These are phyloP conservation scores for Apteryx mantelli DNA, from an alignment of 2,113 vertebrate genomes.

Conservation along the genomic window DNA sequence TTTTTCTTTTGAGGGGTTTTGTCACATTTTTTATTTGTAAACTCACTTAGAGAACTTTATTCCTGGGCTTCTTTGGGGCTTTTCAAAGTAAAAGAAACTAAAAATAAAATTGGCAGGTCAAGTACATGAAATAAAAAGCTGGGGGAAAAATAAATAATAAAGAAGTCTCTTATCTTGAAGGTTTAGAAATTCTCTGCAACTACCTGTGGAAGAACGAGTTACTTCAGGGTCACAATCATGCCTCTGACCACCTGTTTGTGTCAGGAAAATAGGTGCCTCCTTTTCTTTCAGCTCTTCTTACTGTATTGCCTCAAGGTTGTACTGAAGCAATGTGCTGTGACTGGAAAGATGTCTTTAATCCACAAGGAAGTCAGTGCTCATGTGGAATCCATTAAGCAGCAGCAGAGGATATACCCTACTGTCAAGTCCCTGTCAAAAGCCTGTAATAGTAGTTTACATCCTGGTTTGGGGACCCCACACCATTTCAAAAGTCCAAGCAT, in stretches of 20 bases:
- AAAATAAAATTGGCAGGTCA: slow-evolving; percentile 11
- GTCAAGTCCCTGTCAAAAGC: not conserved
- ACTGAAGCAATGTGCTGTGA: not conserved
- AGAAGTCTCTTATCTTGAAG: not conserved
- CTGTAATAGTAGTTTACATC: not conserved
- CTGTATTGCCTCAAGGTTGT: not conserved
- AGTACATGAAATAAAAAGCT: not conserved
- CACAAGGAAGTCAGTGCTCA: fast-evolving
- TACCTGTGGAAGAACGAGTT: slow-evolving; percentile 24
- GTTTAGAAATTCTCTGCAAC: slow-evolving; percentile 11
- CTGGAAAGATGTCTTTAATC: not conserved
- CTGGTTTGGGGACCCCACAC: not conserved
- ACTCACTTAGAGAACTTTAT: not conserved
- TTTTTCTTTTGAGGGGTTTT: not conserved
- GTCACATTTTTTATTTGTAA: not conserved
- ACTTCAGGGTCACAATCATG: not conserved
- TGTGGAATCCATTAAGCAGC: not conserved
- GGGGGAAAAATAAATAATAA: not conserved
- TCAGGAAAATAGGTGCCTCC: not conserved
- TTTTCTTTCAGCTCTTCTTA: not conserved
- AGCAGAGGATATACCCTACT: not conserved
- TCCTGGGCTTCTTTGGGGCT: not conserved
- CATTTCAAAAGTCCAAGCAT: not conserved
- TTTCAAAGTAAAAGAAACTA: not conserved
- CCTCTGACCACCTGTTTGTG: not conserved